phyloP scores from a whole-genome alignment of 2,113 vertebrate species.

The Rhombomys opimus region DNA sequence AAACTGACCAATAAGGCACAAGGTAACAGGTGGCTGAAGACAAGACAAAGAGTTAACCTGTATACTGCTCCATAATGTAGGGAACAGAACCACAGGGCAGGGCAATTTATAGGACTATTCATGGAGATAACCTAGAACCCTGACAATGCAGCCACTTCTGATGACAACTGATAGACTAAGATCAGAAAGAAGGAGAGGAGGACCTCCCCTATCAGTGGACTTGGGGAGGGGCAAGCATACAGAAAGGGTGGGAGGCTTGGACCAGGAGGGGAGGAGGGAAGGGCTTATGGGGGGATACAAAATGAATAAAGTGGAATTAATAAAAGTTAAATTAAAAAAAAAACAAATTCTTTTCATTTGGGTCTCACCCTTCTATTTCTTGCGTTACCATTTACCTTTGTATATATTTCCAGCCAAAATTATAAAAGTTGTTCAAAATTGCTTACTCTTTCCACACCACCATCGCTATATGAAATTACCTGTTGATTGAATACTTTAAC shows the following conservation, averaged over 20 bases:
- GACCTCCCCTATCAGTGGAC: no score
- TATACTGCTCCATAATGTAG: not conserved
- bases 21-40: not conserved
- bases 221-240: no score
- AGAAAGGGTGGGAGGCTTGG: no score
- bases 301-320: no score
- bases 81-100: not conserved
- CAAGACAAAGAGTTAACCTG: not conserved
- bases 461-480: not conserved
- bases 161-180: no score
- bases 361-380: not conserved
- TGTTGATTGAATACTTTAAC: not conserved
- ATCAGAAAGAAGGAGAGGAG: no score
- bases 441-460: not conserved
- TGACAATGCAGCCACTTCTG: no score
- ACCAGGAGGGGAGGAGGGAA: no score
- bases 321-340: no score
- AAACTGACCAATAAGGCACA: not conserved
- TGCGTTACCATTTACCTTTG: not conserved
- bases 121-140: no score
- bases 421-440: slow-evolving; percentile 8
- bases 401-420: not conserved
- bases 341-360: not conserved
- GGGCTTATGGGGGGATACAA: no score
- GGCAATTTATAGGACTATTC: no score